Base-by-base conservation (phyloP, 2,888 invertebrate genomes). In the Metallyticus violacea region DNA sequence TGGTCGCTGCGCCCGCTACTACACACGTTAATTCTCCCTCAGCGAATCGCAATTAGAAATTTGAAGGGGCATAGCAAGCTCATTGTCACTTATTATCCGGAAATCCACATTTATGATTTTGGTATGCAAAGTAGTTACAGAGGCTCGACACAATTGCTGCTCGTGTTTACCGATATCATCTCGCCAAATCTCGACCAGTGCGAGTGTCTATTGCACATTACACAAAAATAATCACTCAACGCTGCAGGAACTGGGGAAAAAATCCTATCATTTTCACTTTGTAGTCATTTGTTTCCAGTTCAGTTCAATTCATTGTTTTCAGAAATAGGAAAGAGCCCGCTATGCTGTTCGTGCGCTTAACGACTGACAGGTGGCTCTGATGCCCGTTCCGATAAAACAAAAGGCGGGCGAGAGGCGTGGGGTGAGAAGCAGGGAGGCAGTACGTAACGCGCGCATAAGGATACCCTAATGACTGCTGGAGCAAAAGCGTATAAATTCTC, bases 291-390 rank as follows among this genome's bases (percentile, higher is more conserved):
- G 30, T 81, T 81, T 81, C 81, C 81, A 40, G 81, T 30, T 81
- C 40, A 81, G 81, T 30, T 81, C 40, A 81, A 15, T 81, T 81
- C 81, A 81, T 30, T 81, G 81, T 81, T 79, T 79, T 28, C 28
- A 28, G n/a, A n/a, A n/a, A n/a, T 62, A 62, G 40, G 40, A 62
- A 62, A 26, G 26, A 26, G 26, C 78, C 25, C 26, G 26, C 26
- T 26, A 15, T 15, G 15, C 76, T 62, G 76, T 62, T 62, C 76
- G 76, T 79, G n/a, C 25, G 30, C 30, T 27, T 81, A 81, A 81
- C 81, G 40, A 81, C 40, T 81, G 81, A 30, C 81, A 81, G 81
- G 81, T 81, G 81, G 81, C 40, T 30, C 25, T 40, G 81, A 81
- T 81, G 81, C 25, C 28, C 81, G 40, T 25, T 81, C 30, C 81